Evolutionary conservation across 1,140 invertebrate genomes (phyloP), one percentile per base, ranked within the genome.

Genomic region (Linepithema humile): DNA sequence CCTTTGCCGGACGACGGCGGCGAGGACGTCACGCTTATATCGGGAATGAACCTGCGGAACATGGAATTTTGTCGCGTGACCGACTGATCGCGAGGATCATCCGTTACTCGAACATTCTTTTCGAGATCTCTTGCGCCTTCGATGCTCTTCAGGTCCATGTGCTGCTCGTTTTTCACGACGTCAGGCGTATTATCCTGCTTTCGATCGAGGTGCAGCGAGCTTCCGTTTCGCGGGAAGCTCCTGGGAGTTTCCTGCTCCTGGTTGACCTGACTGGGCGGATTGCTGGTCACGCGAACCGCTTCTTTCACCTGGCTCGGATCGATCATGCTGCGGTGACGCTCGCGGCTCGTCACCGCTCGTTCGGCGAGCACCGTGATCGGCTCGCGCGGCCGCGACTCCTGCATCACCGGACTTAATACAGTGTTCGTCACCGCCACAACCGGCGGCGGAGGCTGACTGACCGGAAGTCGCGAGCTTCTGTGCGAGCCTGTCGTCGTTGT

Each of bases 291-390:
- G 67, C 92, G 83, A 26, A 93, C 89, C 6, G 93, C 92, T 83
- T 94, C 93, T 43, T 90, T 91, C 0, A 93, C 93, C 62, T 95
- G 95, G 15, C 93, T 93, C 0, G 95, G 95, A 84, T 95, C 95
- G 53, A 95, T 95, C 94, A 95, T 94, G 72, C 94, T 95, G 10
- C 94, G 88, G 5, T 94, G 91, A 45, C 95, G 90, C 38, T 95
- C 94, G 17, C 94, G 91, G 73, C 93, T 94, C 10, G 91, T 90
- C 0, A 94, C 90, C 0, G 94, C 94, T 67, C 93, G 86, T 38
- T 94, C 94, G 1, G 92, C 85, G 10, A 91, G 78, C 5, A 94
- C 85, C 6, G 89, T 73, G 4, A 90, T 53, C 0, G 91, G 85
- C 48, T 94, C 94, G 0, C 94, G 88, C 0, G 93, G 93, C 32